Evolutionary conservation across 2,888 invertebrate genomes (phyloP).

Genomic region (Rhabditoides inermis): DNA sequence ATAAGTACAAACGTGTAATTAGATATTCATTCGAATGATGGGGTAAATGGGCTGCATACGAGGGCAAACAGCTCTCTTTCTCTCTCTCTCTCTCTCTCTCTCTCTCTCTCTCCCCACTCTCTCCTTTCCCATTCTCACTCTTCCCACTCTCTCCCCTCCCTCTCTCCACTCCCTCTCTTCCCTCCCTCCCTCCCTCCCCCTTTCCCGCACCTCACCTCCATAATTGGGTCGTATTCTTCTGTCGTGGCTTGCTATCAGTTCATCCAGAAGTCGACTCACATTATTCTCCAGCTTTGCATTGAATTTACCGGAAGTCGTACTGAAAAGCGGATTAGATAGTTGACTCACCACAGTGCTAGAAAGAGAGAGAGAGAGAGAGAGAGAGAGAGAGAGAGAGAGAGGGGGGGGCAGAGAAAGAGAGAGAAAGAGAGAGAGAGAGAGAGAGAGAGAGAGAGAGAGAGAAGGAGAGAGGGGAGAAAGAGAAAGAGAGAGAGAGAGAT

Average conservation of each 20-base stretch:
- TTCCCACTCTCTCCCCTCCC: not conserved
- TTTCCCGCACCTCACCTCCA: constrained; percentile 35
- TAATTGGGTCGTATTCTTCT: constrained; percentile 51
- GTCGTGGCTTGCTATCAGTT: constrained; percentile 48
- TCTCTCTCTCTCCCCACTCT: not conserved
- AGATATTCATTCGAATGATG: no score
- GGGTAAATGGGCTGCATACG: not conserved
- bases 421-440: not conserved
- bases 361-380: no score
- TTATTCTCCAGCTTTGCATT: constrained; percentile 20
- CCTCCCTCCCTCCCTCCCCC: not conserved
- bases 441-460: not conserved
- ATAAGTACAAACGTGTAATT: no score
- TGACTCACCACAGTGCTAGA: no score
- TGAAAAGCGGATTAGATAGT: no score
- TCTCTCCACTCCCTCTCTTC: not conserved
- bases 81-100: not conserved
- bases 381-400: not conserved
- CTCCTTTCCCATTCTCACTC: not conserved
- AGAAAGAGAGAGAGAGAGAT: constrained; percentile 1
- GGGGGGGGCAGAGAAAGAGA: not conserved
- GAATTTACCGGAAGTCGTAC: no score
- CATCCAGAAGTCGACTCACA: constrained; percentile 38
- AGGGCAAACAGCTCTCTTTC: not conserved
- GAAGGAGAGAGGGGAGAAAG: constrained; percentile 1